Evolutionary conservation across 2,113 vertebrate species (phyloP).

Genomic region (Prochilodus magdalenae): DNA sequence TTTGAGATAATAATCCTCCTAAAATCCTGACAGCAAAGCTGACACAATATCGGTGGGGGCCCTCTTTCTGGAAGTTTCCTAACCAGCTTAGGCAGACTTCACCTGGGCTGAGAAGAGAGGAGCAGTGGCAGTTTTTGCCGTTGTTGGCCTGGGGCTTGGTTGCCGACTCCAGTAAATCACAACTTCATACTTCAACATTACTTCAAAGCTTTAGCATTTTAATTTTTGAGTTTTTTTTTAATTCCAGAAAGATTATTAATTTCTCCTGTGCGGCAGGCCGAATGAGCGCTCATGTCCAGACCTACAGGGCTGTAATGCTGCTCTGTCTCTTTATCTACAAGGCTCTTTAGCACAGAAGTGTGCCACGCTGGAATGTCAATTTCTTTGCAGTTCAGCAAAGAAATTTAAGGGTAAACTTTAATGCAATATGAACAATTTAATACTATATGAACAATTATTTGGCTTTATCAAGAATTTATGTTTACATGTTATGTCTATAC

Average conservation of each 20-base stretch:
- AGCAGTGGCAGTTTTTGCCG: constrained; percentile 27
- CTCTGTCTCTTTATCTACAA: constrained; percentile 37
- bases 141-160: constrained; percentile 9
- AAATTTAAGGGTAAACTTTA: too few relatives aligned
- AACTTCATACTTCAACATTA: constrained; percentile 55
- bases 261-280: constrained; percentile 31
- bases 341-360: constrained; percentile 22
- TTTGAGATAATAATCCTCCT: constrained; percentile 79
- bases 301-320: constrained; percentile 39
- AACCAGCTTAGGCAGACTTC: constrained; percentile 30
- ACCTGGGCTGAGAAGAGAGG: constrained; percentile 37
- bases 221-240: constrained; percentile 41
- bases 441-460: too few relatives aligned
- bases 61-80: constrained; percentile 66
- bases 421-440: too few relatives aligned
- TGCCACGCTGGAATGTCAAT: neutral
- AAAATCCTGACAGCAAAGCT: constrained; percentile 78
- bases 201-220: constrained; percentile 58
- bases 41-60: constrained; percentile 73
- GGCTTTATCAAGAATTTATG: too few relatives aligned
- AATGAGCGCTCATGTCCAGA: constrained; percentile 1
- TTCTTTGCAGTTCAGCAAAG: constrained; percentile 63
- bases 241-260: constrained; percentile 36
- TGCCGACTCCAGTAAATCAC: constrained; percentile 27
- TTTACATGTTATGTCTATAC: too few relatives aligned